These are phyloP conservation scores for Nysson spinosus DNA, from an alignment of 2,888 invertebrate genomes.

Conservation along the genomic window DNA sequence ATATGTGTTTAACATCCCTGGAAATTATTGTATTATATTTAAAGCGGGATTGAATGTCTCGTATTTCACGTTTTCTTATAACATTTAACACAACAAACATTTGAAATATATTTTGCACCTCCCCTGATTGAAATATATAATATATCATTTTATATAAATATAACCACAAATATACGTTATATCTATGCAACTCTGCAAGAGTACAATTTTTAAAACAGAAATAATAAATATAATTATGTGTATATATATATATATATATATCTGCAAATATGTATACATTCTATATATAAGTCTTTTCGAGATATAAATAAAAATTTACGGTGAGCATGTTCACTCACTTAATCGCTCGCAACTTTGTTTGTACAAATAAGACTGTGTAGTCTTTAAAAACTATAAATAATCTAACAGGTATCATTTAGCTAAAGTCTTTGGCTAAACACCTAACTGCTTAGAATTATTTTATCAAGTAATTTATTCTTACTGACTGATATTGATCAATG, in stretches of 20 bases:
- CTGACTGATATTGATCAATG: slow-evolving; percentile 43
- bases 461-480: slow-evolving; percentile 54
- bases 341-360: slow-evolving; percentile 53
- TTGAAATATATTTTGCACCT: slow-evolving; percentile 27
- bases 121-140: slow-evolving; percentile 41
- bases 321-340: slow-evolving; percentile 45
- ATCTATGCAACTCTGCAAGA: slow-evolving; percentile 49
- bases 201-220: slow-evolving; percentile 56
- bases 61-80: slow-evolving; percentile 35
- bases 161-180: slow-evolving; percentile 47
- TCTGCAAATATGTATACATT: slow-evolving; percentile 30
- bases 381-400: slow-evolving; percentile 54
- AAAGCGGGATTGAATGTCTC: slow-evolving; percentile 43
- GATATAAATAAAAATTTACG: slow-evolving; percentile 57
- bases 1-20: too few species aligned
- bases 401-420: slow-evolving; percentile 45
- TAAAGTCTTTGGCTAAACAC: slow-evolving; percentile 71
- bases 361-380: slow-evolving; percentile 57
- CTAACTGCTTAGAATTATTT: slow-evolving; percentile 50
- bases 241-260: slow-evolving; percentile 34
- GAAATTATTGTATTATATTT: too few species aligned
- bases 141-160: slow-evolving; percentile 42
- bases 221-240: slow-evolving; percentile 59
- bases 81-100: slow-evolving; percentile 38
- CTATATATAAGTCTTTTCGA: slow-evolving; percentile 53